Conservation (phyloP, 2,888 invertebrate species). For the Polia nebulosa region DNA sequence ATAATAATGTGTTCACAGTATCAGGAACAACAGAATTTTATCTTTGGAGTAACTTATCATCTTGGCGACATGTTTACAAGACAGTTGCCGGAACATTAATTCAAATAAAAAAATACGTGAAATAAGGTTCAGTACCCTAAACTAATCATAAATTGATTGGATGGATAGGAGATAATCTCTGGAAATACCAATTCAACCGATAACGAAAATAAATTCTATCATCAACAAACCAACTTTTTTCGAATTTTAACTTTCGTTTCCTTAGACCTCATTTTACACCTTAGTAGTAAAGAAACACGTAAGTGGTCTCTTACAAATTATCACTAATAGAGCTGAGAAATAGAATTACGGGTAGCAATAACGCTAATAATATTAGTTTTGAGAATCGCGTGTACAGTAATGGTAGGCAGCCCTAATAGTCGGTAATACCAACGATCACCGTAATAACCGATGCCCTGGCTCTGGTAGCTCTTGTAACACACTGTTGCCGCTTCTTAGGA, state of each 20-base stretch:
- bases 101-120: not conserved
- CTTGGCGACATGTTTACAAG: constrained; percentile 37
- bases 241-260: constrained; percentile 11
- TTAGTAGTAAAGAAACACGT: constrained; percentile 10
- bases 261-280: not conserved
- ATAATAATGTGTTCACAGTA: constrained; percentile 44
- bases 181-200: too few relatives aligned
- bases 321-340: constrained; percentile 45
- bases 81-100: not conserved
- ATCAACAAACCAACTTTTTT: not conserved
- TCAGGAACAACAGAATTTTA: constrained; percentile 53
- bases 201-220: too few relatives aligned
- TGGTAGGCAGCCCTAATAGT: constrained; percentile 32
- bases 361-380: constrained; percentile 62
- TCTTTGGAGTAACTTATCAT: constrained; percentile 43
- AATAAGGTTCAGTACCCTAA: constrained; percentile 31
- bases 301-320: constrained; percentile 39
- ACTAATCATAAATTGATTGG: not conserved
- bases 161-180: too few relatives aligned
- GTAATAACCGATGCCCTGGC: constrained; percentile 39
- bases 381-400: constrained; percentile 55
- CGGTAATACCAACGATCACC: constrained; percentile 50
- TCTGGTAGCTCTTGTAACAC: constrained; percentile 33
- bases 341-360: constrained; percentile 49
- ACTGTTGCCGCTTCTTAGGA: constrained; percentile 7